phyloP scores from a whole-genome alignment of 2,113 vertebrate genomes.

The Alouatta palliata region DNA sequence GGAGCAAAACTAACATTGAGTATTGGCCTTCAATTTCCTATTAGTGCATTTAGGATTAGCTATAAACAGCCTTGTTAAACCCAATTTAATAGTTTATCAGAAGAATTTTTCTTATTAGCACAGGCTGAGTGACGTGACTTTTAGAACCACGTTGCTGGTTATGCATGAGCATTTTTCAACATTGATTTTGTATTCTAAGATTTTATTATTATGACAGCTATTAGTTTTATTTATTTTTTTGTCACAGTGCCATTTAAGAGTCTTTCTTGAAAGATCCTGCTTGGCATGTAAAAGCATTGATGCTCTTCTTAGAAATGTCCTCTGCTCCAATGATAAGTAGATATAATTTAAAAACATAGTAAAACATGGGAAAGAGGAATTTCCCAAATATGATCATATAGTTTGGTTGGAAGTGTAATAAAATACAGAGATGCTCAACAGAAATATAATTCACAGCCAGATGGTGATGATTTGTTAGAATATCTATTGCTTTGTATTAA shows the following conservation, averaged over 20 bases:
- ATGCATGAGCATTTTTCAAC: not conserved
- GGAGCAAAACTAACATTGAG: constrained; percentile 78
- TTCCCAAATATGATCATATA: not conserved
- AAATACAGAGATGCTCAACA: constrained; percentile 20
- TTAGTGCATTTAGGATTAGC: constrained; percentile 81
- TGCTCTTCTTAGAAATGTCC: not conserved
- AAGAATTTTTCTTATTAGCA: constrained; percentile 75
- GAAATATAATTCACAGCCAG: not conserved
- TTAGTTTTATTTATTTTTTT: not conserved
- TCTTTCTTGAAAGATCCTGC: not conserved
- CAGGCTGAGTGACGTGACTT: constrained; percentile 67
- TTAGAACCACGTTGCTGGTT: constrained; percentile 50
- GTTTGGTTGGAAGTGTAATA: not conserved
- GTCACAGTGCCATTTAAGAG: not conserved
- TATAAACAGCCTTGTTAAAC: constrained; percentile 81
- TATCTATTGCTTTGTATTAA: not conserved
- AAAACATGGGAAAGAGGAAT: not conserved
- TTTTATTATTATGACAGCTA: not conserved
- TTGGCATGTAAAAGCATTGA: not conserved
- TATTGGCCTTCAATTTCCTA: constrained; percentile 75
- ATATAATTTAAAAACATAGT: constrained; percentile 1
- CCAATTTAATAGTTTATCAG: constrained; percentile 80
- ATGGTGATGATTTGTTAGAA: not conserved
- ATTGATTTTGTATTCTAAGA: not conserved
- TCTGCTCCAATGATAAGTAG: not conserved